Evolutionary conservation across 2,113 vertebrate species (phyloP), one percentile per base, ranked within the genome.

Genomic region (Mormyrus lacerda): DNA sequence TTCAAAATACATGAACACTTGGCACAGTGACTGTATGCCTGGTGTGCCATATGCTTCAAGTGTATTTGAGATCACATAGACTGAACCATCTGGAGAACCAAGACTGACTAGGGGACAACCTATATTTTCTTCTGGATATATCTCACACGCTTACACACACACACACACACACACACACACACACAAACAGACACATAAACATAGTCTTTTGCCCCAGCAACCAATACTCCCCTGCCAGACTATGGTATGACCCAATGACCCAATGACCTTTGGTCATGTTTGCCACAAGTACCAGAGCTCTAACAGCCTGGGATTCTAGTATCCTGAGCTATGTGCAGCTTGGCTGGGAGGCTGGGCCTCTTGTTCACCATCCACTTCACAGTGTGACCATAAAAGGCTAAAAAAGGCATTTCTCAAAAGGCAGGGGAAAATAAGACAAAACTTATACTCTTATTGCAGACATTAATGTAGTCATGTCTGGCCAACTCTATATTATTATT

Each of bases 301-400:
- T 79, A 69, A 31, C 76, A 44, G 19, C 42, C 42, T 24, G 39
- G 24, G 44, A 84, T 84, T 6, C 27, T 39, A 45, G 82, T 47
- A 8, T 84, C 44, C 39, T 47, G 19, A 84, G 42, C 19, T 24
- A 84, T n/a, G 15, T 84, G 11, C 19, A 44, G 6, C 82, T 47
- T 84, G 21, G 9, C 31, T 42, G 35, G 39, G 87, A 24, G 53
- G 39, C 9, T n/a, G 53, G 55, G 39, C 58, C 6, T 35, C 11
- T 35, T 19, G 9, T 50, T 73, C 27, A 3, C 47, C 45, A 39
- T 88, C 44, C 47, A n/a, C 65, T 73, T 76, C 27, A 50, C 44
- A 61, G 42, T 48, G 11, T 76, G 88, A 88, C 88, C 88, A 88
- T 88, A 88, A 88, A 88, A 76, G 87, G 87, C 44, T 19, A 42